These are phyloP conservation scores for Eupeodes corollae DNA, from an alignment of 1,140 invertebrate species.

Conservation along the genomic window DNA sequence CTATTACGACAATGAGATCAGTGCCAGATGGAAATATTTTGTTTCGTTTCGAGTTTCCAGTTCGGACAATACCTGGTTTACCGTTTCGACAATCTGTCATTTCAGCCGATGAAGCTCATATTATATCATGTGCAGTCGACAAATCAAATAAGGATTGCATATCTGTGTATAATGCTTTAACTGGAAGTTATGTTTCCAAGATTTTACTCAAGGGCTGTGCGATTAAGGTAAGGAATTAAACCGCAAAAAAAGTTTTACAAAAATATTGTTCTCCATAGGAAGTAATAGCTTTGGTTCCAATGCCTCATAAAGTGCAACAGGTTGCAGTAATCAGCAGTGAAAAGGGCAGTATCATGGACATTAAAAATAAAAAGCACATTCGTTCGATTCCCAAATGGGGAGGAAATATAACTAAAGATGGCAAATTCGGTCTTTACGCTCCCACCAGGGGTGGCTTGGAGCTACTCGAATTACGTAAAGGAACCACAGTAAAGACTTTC, in stretches of 20 bases:
- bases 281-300: conserved; percentile 54
- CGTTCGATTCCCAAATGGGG: conserved; percentile 71
- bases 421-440: conserved; percentile 86
- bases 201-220: conserved; percentile 51
- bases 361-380: conserved; percentile 65
- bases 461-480: conserved; percentile 74
- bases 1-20: conserved; percentile 52
- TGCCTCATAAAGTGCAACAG: conserved; percentile 71
- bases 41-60: conserved; percentile 70
- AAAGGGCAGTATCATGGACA: conserved; percentile 77
- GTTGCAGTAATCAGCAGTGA: conserved; percentile 82
- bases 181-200: conserved; percentile 65
- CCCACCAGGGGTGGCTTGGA: conserved; percentile 88
- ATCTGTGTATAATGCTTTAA: conserved; percentile 72
- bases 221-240: conserved; percentile 49
- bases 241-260: not conserved
- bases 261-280: conserved; percentile 39
- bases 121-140: conserved; percentile 69
- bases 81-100: conserved; percentile 61
- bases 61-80: conserved; percentile 52
- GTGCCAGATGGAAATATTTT: conserved; percentile 64
- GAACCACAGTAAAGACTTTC: conserved; percentile 68
- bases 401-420: conserved; percentile 70
- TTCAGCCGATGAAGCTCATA: conserved; percentile 65
- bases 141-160: conserved; percentile 74